Evolutionary conservation across 2,888 invertebrate genomes (phyloP).

Genomic region (Temnothorax unifasciatus): DNA sequence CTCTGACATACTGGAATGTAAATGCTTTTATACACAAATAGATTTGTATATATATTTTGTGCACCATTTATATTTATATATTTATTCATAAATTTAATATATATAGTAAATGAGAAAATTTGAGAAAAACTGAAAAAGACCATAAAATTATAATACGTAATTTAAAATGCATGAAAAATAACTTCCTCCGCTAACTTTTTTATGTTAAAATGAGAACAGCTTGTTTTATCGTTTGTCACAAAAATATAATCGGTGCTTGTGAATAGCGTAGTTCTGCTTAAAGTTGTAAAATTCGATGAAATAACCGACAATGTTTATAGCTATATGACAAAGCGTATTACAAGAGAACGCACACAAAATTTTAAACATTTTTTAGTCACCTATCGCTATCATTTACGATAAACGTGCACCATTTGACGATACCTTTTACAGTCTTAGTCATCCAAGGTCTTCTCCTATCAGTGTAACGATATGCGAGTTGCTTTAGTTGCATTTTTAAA

Average conservation of each 20-base stretch:
- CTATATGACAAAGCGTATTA: background rate
- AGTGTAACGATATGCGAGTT: constrained; percentile 46
- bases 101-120: background rate
- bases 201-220: background rate
- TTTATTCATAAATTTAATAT: background rate
- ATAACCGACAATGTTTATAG: background rate
- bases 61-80: background rate
- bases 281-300: background rate
- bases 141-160: background rate
- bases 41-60: background rate
- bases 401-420: background rate
- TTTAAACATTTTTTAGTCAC: background rate
- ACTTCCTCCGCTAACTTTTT: background rate
- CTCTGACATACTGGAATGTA: background rate
- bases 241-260: background rate
- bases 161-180: background rate
- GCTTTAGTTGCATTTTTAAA: background rate
- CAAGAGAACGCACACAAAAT: background rate
- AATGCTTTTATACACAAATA: background rate
- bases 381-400: constrained; percentile 13
- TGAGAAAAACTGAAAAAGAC: background rate
- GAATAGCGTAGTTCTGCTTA: background rate
- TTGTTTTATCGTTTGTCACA: too few species aligned
- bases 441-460: constrained; percentile 63
- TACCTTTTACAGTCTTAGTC: background rate